Base-by-base conservation (phyloP, 2,797 vertebrate genomes). In the Harpagifer antarcticus region DNA sequence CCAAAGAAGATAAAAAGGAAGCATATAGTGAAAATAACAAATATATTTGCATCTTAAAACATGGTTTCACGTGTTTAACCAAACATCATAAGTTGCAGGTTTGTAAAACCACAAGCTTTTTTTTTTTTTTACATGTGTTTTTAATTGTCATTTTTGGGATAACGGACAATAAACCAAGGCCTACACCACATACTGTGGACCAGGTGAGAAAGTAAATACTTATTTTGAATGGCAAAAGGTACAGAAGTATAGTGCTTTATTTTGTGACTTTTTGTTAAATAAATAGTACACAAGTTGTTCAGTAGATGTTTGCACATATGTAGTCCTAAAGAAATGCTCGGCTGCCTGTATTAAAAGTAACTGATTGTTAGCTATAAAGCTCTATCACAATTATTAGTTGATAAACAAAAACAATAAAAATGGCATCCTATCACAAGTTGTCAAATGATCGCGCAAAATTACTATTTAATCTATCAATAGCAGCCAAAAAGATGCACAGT, bases 171-270 rank as follows among this genome's bases (percentile, higher is more conserved):
- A 4, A 59, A 59, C 11, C 13, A 20, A 56, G 19, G 3, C 33
- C 33, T 37, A 37, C 40, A 72, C 8, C 2, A 19, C 53, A 65
- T 27, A 61, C 62, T 62, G 37, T 70, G 55, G 43, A 80, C 61
- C 19, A 9, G 0, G 3, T 40, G n/a, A 19, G 12, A 44, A 55
- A 52, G 40, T 63, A 74, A 71, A 74, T 48, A 79, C 12, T 54
- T 7, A 47, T 60, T 66, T 52, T 31, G 59, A 14, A 62, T 19
- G 3, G 23, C 23, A 3, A 27, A 3, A 17, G 1, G 14, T 8
- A 50, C 5, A 20, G 8, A 33, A 33, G 5, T 33, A 33, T 27
- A 33, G 33, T 60, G 9, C 5, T 19, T 69, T 50, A 20, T 13
- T 19, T 48, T 3, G 2, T 56, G 4, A 19, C n/a, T 44, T 44